These are phyloP conservation scores for Eulimnadia texana DNA, from an alignment of 1,140 invertebrate species.

Conservation along the genomic window DNA sequence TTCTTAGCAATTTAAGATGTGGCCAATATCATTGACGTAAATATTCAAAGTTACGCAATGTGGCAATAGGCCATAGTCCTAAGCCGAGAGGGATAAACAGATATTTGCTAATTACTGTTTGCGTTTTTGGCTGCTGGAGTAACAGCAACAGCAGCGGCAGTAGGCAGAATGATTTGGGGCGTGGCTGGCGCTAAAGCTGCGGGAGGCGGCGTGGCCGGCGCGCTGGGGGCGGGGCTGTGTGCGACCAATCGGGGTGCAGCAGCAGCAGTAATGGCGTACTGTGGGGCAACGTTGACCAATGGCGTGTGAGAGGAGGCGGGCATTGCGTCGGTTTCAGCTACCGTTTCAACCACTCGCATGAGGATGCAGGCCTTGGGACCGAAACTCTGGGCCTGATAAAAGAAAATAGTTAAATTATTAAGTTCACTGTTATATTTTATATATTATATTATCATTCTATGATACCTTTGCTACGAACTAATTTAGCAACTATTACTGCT, in stretches of 20 bases:
- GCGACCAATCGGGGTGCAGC: conserved; percentile 16
- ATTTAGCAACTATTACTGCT: neutral
- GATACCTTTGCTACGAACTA: neutral
- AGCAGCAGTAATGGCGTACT: neutral
- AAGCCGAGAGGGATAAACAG: too few relatives aligned
- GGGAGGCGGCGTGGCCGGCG: conserved; percentile 19
- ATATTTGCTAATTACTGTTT: too few relatives aligned
- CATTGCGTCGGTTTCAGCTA: conserved; percentile 37
- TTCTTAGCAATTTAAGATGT: too few relatives aligned
- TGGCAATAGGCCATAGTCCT: too few relatives aligned
- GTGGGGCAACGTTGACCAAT: neutral
- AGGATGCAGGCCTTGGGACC: conserved; percentile 85
- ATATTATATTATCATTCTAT: too few relatives aligned
- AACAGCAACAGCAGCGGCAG: conserved; percentile 20
- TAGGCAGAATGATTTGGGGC: conserved; percentile 20
- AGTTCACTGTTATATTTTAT: neutral
- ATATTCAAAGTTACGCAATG: too few relatives aligned
- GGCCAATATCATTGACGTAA: too few relatives aligned
- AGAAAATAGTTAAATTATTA: neutral
- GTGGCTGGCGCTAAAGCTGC: conserved; percentile 5
- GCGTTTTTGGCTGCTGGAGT: too few relatives aligned
- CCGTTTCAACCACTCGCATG: conserved; percentile 89
- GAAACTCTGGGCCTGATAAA: conserved; percentile 70
- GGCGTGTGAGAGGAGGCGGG: conserved; percentile 1
- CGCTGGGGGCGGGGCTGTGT: conserved; percentile 21